These are phyloP conservation scores for Paratilapia polleni DNA, from an alignment of 2,113 vertebrate species.

Conservation along the genomic window DNA sequence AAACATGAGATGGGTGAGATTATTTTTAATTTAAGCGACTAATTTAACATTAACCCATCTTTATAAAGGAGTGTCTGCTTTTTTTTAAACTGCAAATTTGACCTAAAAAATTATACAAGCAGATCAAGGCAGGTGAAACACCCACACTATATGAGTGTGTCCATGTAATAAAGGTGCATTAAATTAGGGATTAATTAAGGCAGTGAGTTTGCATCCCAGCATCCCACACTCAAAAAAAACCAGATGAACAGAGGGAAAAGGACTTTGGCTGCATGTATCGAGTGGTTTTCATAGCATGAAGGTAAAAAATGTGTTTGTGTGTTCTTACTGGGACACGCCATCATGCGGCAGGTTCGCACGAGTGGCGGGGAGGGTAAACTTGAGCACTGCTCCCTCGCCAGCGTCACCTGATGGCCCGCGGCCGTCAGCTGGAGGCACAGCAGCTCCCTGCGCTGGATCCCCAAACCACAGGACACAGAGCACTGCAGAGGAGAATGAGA, in stretches of 20 bases:
- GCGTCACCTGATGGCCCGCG: constrained; percentile 78
- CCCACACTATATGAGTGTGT: background rate
- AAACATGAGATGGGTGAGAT: too few species aligned
- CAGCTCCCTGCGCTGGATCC: constrained; percentile 85
- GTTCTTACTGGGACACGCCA: constrained; percentile 87
- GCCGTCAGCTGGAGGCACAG: constrained; percentile 83
- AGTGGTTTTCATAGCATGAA: background rate
- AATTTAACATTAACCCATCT: rapidly evolving
- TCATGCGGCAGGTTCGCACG: constrained; percentile 85
- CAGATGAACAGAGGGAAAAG: background rate
- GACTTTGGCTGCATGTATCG: too few species aligned
- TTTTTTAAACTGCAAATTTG: too few species aligned
- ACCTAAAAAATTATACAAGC: too few species aligned
- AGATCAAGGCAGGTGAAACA: background rate
- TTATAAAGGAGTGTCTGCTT: background rate
- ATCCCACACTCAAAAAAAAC: background rate
- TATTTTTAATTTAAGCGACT: background rate
- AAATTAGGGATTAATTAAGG: background rate
- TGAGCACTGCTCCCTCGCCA: constrained; percentile 77
- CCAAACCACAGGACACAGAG: constrained; percentile 89
- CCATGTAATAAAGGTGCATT: background rate
- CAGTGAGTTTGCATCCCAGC: background rate
- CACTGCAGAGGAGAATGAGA: constrained; percentile 79
- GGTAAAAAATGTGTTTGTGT: background rate
- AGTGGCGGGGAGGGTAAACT: constrained; percentile 77